Base-by-base conservation (phyloP, 2,113 vertebrate genomes). In the Esox niger region DNA sequence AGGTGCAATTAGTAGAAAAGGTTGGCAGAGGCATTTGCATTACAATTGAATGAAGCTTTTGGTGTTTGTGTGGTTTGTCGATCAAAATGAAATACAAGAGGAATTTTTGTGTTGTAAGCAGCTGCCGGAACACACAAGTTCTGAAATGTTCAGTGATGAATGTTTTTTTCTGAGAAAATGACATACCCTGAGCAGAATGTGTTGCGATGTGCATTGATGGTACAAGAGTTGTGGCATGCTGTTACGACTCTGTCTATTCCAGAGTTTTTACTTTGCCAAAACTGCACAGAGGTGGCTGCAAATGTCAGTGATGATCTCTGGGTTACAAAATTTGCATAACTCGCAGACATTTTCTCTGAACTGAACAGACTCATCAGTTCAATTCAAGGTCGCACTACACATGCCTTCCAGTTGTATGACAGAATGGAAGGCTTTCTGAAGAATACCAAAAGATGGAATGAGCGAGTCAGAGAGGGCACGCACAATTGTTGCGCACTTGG, bases 331-430 rank as follows among this genome's bases (percentile, higher is more conserved):
- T n/a, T n/a, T n/a, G 31, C 31, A 32, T 4, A 32, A 4, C 31
- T 32, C 6, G 31, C 6, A 6, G 31, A 32, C 6, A 32, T 32
- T 32, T 32, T 32, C 31, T 32, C 31, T 4, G 31, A 32, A 6
- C 6, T 32, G 31, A 32, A 32, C 31, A 32, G 6, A 32, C 31
- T 32, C 3, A 32, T 4, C 31, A 32, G 31, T 32, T 32, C 31
- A 3, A 32, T 32, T 3, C 31, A 32, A 6, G 31, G 31, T 6
- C 32, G 33, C 20, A 46, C 3, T 47, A 20, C 60, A 38, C 27
- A 49, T 46, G 55, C 66, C 31, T 27, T 58, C 13, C 54, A 68
- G 47, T 55, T 68, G 23, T 59, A 68, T 68, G 66, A 59, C 66
- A 68, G 10, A 43, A 27, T 59, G 66, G 66, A 68, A 27, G 17